These are phyloP conservation scores for Leptogaster cylindrica DNA, from an alignment of 2,888 invertebrate genomes.

Conservation along the genomic window DNA sequence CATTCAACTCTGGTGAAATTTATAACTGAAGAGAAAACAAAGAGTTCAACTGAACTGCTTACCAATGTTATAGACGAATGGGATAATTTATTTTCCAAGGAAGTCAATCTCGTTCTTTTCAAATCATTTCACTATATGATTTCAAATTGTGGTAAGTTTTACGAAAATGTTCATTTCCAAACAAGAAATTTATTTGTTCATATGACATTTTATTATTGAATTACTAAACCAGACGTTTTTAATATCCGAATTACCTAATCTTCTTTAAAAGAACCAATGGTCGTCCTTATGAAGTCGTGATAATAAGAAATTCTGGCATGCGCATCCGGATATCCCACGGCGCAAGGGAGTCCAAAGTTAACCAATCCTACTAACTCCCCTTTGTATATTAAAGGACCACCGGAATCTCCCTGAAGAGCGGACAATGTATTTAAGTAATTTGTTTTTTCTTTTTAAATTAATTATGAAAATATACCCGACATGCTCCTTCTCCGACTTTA, in stretches of 20 bases:
- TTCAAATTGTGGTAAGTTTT: constrained; percentile 48
- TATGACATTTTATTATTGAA: background rate
- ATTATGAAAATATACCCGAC: constrained; percentile 52
- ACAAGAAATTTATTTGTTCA: background rate
- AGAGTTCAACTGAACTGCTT: constrained; percentile 57
- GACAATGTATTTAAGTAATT: constrained; percentile 54
- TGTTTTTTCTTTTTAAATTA: constrained; percentile 46
- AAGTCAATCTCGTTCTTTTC: constrained; percentile 62
- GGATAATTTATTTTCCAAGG: constrained; percentile 76
- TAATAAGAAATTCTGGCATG: constrained; percentile 56
- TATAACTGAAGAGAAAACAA: constrained; percentile 58
- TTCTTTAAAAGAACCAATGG: constrained; percentile 43
- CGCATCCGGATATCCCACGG: constrained; percentile 57
- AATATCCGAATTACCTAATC: no score
- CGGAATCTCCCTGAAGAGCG: constrained; percentile 57
- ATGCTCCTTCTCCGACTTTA: constrained; percentile 65
- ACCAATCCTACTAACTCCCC: constrained; percentile 57
- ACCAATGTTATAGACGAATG: constrained; percentile 68
- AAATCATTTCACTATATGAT: constrained; percentile 55
- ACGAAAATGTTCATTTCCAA: background rate
- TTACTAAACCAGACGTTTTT: no score
- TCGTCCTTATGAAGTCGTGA: constrained; percentile 55
- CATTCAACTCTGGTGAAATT: constrained; percentile 63
- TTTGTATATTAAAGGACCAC: constrained; percentile 55
- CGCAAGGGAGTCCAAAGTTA: constrained; percentile 60